Conservation (phyloP, 2,888 invertebrate genomes). For the Cyaniris semiargus region DNA sequence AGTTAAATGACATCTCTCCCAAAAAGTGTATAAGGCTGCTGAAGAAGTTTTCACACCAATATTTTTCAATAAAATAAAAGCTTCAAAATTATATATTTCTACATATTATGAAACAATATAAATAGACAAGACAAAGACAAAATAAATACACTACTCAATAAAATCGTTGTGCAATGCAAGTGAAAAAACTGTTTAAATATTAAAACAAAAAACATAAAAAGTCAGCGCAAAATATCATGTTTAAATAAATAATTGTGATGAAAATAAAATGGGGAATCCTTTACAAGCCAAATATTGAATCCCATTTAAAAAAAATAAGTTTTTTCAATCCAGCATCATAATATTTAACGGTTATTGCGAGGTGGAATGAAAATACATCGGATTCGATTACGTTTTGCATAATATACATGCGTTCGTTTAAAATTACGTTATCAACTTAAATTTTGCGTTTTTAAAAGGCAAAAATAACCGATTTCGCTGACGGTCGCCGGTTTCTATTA, state of each 20-base stretch:
- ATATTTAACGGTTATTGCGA: constrained; percentile 25
- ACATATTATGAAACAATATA: too few relatives aligned
- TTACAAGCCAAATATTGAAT: constrained; percentile 21
- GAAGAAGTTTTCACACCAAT: too few relatives aligned
- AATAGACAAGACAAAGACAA: too few relatives aligned
- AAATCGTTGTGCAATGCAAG: not conserved
- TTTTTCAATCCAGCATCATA: constrained; percentile 25
- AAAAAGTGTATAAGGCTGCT: too few relatives aligned
- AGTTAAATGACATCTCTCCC: too few relatives aligned
- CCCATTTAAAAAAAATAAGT: constrained; percentile 3
- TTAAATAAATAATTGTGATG: constrained; percentile 3
- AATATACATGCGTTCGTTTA: constrained; percentile 12
- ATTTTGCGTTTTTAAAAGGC: not conserved
- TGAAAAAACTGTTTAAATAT: constrained; percentile 10
- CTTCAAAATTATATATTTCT: too few relatives aligned
- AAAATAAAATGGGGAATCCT: constrained; percentile 10
- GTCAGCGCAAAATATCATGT: constrained; percentile 16
- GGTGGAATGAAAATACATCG: constrained; percentile 23
- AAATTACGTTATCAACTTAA: constrained; percentile 20
- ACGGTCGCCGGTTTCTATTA: not conserved
- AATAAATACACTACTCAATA: not conserved
- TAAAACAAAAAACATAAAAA: not conserved
- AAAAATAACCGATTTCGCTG: not conserved
- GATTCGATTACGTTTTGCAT: constrained; percentile 24
- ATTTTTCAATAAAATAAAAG: too few relatives aligned